A percentile compares a stretch with the other conserved stretches of the same genome.
Conservation (phyloP, 2,797 vertebrate genomes). For the Emys orbicularis region DNA sequence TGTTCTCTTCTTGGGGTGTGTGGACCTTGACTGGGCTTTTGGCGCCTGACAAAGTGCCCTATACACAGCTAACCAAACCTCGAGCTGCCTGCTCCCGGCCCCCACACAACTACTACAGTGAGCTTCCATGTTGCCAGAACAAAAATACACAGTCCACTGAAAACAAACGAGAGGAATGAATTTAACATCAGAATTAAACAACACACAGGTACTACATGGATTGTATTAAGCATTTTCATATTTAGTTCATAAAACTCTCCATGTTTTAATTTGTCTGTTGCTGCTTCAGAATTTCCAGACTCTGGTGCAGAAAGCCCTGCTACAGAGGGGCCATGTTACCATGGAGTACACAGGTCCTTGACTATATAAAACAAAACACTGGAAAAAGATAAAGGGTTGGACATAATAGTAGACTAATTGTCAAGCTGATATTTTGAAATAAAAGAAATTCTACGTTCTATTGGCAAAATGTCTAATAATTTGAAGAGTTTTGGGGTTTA, state of each 20-base stretch:
- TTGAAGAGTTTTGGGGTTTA: neutral
- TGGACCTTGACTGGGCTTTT: neutral
- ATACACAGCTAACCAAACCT: neutral
- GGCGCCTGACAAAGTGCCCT: neutral
- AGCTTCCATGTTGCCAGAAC: slow-evolving; percentile 28
- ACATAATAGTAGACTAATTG: neutral
- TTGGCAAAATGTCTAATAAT: neutral
- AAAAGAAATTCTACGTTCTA: neutral
- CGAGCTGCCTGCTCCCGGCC: neutral
- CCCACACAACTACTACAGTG: neutral
- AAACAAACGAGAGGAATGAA: slow-evolving; percentile 57
- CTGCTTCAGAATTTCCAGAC: slow-evolving; percentile 49
- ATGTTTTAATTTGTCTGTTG: slow-evolving; percentile 65
- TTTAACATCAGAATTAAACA: slow-evolving; percentile 65
- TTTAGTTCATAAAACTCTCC: slow-evolving; percentile 65
- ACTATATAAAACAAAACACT: neutral
- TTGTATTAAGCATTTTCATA: slow-evolving; percentile 65
- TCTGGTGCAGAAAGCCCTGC: slow-evolving; percentile 7
- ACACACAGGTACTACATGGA: slow-evolving; percentile 52
- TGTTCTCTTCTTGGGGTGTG: neutral
- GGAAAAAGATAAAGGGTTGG: slow-evolving; percentile 25
- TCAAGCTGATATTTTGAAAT: neutral
- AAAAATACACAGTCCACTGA: slow-evolving; percentile 34
- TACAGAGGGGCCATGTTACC: slow-evolving; percentile 13
- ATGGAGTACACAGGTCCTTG: slow-evolving; percentile 6